Evolutionary conservation across 64 coral and sea anemone species (phyloP).

Genomic region (Montipora efflorescens): DNA sequence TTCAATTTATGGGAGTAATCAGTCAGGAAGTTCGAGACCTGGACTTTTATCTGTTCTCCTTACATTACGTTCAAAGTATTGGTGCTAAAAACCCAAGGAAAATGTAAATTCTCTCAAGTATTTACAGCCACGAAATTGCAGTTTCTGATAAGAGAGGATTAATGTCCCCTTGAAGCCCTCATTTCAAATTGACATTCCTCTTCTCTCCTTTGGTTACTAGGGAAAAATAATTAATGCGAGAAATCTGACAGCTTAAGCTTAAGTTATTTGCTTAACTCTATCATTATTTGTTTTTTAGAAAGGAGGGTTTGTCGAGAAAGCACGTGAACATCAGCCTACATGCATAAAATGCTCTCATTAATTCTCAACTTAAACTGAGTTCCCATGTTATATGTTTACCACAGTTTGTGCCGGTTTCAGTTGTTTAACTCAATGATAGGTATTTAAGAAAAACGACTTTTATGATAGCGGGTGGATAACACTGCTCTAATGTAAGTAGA

Average conservation of each 20-base stretch:
- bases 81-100: no score
- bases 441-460: background rate
- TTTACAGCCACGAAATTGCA: no score
- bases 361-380: background rate
- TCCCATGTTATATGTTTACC: background rate
- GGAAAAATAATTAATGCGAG: constrained; percentile 2
- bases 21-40: no score
- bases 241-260: background rate
- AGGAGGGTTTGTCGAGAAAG: background rate
- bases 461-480: background rate
- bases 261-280: background rate
- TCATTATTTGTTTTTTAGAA: constrained; percentile 29
- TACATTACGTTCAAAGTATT: no score
- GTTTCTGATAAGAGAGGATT: no score
- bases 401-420: background rate
- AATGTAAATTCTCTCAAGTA: no score
- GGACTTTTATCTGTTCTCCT: no score
- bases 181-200: background rate
- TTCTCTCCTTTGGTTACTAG: background rate
- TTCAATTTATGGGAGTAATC: no score
- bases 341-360: constrained; percentile 48
- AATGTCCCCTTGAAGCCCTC: no score
- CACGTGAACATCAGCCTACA: constrained; percentile 43
- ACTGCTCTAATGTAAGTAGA: background rate
- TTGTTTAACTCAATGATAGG: background rate